These are phyloP conservation scores for Ostrea edulis DNA, from an alignment of 1,140 invertebrate species.

Conservation along the genomic window DNA sequence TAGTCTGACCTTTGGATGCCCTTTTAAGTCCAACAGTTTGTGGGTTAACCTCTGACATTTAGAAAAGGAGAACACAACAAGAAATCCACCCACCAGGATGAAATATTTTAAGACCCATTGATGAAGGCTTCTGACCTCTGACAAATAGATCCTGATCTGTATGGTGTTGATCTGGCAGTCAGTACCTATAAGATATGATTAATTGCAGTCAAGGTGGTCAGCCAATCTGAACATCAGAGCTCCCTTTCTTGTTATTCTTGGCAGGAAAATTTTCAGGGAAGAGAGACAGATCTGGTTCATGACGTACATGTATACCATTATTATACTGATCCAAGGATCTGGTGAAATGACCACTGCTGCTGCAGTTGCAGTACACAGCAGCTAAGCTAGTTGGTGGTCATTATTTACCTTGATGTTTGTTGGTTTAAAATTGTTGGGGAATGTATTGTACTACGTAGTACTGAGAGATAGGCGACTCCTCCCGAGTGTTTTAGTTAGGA, in stretches of 20 bases:
- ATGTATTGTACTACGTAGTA: neutral
- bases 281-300: neutral
- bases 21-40: neutral
- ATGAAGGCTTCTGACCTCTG: neutral
- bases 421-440: neutral
- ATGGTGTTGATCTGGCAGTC: neutral
- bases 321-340: neutral
- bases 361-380: neutral
- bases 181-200: neutral
- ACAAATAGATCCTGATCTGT: neutral
- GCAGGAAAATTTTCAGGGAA: neutral
- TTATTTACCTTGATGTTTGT: too few species aligned
- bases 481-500: neutral
- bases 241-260: neutral
- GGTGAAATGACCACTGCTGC: neutral
- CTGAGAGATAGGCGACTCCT: neutral
- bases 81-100: neutral
- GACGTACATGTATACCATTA: neutral
- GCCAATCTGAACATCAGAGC: neutral
- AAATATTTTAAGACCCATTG: neutral
- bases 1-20: neutral
- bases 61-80: neutral
- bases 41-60: conserved; percentile 9
- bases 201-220: neutral
- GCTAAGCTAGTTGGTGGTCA: too few species aligned